Base-by-base conservation (phyloP, 2,888 invertebrate genomes). In the Sussaba pulchella region DNA sequence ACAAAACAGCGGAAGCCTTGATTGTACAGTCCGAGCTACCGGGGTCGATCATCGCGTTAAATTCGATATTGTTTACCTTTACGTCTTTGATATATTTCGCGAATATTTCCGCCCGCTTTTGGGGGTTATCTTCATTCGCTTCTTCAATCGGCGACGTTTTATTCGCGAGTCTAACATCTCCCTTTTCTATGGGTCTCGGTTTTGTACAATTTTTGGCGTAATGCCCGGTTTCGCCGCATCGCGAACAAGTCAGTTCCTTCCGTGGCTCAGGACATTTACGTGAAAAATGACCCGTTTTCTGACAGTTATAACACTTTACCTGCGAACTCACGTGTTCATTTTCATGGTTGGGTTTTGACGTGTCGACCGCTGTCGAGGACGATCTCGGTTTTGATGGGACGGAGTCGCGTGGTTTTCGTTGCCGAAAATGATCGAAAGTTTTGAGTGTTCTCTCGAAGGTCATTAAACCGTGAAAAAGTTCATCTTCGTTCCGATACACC, bases 11-110 rank as follows among this genome's bases (percentile, higher is more conserved):
- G 9, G 78, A 59, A 3, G 83, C 72, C 39, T 71, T 82, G 6
- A 83, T 73, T 1, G 83, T 83, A 12, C 83, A 81, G 17, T 71
- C 83, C 8, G 81, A 76, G 41, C 81, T 78, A 2, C 78, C 78
- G 1, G 59, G 47, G 39, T 83, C 82, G 9, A 84, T 75, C 79
- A 81, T 77, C 1, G 83, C 77, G 12, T 41, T 17, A 2, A 75
- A 21, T 9, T 0, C 21, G 10, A 26, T 50, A 4, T 63, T 69
- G 10, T 83, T 76, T 5, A 84, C 45, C 1, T 26, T 63, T 0
- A 76, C 45, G 0, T 14, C 31, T 21, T 83, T 84, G 1, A 83
- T 14, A 52, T 84, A 84, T 71, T 84, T 84, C 9, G 76, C 66
- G 31, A 31, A 31, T 31, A 31, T 31, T 31, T 31, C 31, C 31